Percentiles rank a stretch among this genome's conserved stretches.
These are phyloP conservation scores for Plebejus melissa DNA, from an alignment of 2,888 invertebrate species.

Conservation along the genomic window DNA sequence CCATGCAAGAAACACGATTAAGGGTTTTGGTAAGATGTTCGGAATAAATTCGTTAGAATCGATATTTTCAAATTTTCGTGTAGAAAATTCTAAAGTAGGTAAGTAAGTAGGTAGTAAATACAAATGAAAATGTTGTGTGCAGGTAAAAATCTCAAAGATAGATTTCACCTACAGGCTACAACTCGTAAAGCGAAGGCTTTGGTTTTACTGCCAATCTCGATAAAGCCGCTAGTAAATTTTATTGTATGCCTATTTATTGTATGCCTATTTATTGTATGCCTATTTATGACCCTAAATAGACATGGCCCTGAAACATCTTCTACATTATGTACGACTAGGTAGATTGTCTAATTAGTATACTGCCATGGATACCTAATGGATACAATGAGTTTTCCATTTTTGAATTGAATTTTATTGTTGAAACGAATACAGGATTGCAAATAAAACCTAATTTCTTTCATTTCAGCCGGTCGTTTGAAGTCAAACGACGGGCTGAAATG, in stretches of 20 bases:
- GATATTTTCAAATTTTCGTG: too few species aligned
- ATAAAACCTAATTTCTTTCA: neutral
- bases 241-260: neutral
- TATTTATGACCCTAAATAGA: neutral
- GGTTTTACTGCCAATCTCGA: conserved; percentile 6
- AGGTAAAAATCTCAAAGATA: neutral
- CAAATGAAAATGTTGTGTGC: neutral
- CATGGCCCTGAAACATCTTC: neutral
- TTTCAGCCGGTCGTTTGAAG: too few species aligned
- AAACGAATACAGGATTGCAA: neutral
- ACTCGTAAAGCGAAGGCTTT: neutral
- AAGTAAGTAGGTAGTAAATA: too few species aligned
- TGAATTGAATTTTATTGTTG: too few species aligned
- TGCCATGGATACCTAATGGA: too few species aligned
- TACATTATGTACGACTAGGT: neutral
- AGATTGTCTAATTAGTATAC: too few species aligned
- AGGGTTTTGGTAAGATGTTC: too few species aligned
- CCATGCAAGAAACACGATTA: too few species aligned
- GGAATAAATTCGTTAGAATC: too few species aligned
- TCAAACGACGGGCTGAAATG: neutral
- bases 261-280: too few species aligned
- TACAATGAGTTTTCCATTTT: too few species aligned
- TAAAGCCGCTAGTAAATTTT: neutral
- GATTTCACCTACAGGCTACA: neutral
- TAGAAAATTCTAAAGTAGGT: too few species aligned